phyloP scores from a whole-genome alignment of 1,140 invertebrate genomes.

The Formica exsecta region DNA sequence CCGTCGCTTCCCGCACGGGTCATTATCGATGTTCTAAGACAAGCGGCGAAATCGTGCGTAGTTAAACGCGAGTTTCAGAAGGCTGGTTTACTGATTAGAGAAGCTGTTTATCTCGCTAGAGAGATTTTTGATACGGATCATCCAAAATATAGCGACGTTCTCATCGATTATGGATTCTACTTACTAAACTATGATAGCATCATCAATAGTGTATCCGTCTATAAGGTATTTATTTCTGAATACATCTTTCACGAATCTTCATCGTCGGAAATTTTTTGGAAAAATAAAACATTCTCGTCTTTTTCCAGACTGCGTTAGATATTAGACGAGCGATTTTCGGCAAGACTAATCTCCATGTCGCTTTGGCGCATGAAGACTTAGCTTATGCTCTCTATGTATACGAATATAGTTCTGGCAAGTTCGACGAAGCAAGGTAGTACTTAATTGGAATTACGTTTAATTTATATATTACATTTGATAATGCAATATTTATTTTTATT shows the following conservation, averaged over 20 bases:
- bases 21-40: constrained; percentile 92
- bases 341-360: constrained; percentile 94
- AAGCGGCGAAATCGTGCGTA: constrained; percentile 94
- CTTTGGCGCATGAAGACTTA: constrained; percentile 95
- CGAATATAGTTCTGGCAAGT: constrained; percentile 95
- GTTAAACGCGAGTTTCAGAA: constrained; percentile 93
- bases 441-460: constrained; percentile 71
- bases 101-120: constrained; percentile 92
- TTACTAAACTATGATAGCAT: constrained; percentile 96
- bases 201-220: constrained; percentile 92
- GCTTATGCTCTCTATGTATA: constrained; percentile 96
- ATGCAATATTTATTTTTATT: neutral
- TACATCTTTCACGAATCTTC: neutral
- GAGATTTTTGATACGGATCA: constrained; percentile 90
- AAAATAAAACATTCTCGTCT: neutral
- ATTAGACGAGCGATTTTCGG: constrained; percentile 93
- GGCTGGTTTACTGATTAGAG: constrained; percentile 93
- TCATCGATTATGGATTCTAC: constrained; percentile 96
- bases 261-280: neutral
- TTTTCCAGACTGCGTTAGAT: constrained; percentile 90
- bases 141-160: constrained; percentile 93
- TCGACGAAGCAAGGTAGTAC: constrained; percentile 90
- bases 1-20: constrained; percentile 88
- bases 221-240: constrained; percentile 88
- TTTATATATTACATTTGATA: neutral